Base-by-base conservation (phyloP, 1,140 invertebrate genomes). In the Reticulitermes speratus region DNA sequence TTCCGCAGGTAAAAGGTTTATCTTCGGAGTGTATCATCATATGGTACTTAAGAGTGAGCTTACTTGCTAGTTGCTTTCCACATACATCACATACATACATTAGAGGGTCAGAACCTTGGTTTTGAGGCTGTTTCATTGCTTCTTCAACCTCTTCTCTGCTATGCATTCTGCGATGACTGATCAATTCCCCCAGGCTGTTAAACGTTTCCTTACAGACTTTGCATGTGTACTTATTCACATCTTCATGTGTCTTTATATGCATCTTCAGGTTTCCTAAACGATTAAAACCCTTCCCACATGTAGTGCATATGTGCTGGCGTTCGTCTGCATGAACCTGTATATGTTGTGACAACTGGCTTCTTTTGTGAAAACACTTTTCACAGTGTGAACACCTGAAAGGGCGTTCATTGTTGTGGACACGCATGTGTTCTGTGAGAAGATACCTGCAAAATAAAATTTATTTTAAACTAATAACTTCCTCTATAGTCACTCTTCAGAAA, bases 11-110 rank as follows among this genome's bases (percentile, higher is more conserved):
- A 44, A 59, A 85, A 5, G 84, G 84, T 85, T 65, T 85, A 59
- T 85, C 84, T 65, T 55, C 84, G 3, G 55, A 30, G 55, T 55
- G 52, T 0, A 16, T 94, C 0, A 93, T 93, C 5, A 94, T 95
- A 88, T 96, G 95, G 30, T 85, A 44, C n/a, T 52, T 44, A 23
- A 84, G 83, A 44, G 83, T 84, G 44, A 84, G 44, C 83, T 84
- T 84, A 52, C 83, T 84, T 30, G 83, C 44, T 52, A 84, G 83
- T 14, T 48, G 44, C 32, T 84, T 84, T 44, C 83, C 83, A 52
- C 83, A 84, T 25, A 84, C 83, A n/a, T 45, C 52, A 52, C 83
- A 84, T 16, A 55, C 52, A 55, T 19, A 55, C 19, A 55, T 16
- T 55, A 21, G 19, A 55, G 52, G 52, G 3, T 55, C 19, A 55